phyloP scores from a whole-genome alignment of 2,113 vertebrate genomes.

The Oreochromis tanganicae region DNA sequence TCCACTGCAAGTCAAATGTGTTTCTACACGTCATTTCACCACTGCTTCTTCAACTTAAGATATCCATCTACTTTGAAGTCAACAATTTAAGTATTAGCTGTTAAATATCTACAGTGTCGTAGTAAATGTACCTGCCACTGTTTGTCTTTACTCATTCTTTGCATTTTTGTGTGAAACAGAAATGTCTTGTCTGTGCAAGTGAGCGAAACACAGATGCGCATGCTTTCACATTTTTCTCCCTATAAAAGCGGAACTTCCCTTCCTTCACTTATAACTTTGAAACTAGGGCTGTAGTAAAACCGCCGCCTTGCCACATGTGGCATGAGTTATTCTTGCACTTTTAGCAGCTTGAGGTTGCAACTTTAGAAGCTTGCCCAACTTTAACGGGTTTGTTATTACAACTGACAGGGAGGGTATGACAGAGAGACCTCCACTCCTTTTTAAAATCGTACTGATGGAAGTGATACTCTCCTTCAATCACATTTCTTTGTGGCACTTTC shows the following conservation, averaged over 20 bases:
- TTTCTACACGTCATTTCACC: background rate
- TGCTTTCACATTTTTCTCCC: background rate
- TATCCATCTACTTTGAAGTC: background rate
- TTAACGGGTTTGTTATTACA: background rate
- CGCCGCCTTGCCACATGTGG: conserved; percentile 37
- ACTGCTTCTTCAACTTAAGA: background rate
- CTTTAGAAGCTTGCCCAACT: background rate
- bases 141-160: background rate
- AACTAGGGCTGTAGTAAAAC: conserved; percentile 47
- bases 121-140: background rate
- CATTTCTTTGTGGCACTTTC: conserved; percentile 14
- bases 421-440: background rate
- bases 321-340: conserved; percentile 37
- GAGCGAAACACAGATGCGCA: conserved; percentile 1
- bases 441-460: background rate
- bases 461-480: background rate
- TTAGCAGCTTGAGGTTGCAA: conserved; percentile 30
- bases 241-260: conserved; percentile 24
- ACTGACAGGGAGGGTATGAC: background rate
- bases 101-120: background rate
- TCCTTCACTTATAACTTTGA: conserved; percentile 6
- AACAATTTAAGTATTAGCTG: background rate
- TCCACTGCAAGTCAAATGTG: background rate
- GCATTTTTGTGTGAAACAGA: background rate
- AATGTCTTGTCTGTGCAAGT: background rate